Evolutionary conservation across 2,888 invertebrate genomes (phyloP).

Genomic region (Drosophila falleni): DNA sequence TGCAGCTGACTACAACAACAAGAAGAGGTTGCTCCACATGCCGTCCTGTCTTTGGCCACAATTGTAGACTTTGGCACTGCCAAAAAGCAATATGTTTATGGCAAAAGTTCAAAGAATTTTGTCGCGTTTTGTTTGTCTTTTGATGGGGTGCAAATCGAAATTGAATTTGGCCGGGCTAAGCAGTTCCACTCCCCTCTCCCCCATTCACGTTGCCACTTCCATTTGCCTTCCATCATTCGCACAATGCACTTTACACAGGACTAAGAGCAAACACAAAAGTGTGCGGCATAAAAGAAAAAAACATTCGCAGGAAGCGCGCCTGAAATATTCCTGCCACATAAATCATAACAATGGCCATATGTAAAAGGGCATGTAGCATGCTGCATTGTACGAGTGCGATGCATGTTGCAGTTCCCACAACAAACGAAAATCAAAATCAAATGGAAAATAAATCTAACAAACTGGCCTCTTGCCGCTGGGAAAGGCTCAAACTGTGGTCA

Average conservation of each 20-base stretch:
- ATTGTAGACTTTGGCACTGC: constrained; percentile 59
- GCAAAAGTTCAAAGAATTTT: constrained; percentile 77
- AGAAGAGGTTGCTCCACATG: constrained; percentile 66
- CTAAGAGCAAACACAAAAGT: constrained; percentile 33
- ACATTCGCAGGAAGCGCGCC: constrained; percentile 73
- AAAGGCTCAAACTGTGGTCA: constrained; percentile 4
- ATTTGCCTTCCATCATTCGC: neutral
- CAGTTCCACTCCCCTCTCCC: constrained; percentile 9
- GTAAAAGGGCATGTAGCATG: constrained; percentile 61
- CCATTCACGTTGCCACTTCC: neutral
- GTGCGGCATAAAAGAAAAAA: constrained; percentile 44
- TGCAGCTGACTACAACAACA: constrained; percentile 52
- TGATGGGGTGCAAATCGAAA: constrained; percentile 80
- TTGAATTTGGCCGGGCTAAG: constrained; percentile 65
- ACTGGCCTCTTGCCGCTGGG: constrained; percentile 22
- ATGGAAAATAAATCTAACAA: constrained; percentile 68
- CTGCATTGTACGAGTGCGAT: constrained; percentile 40
- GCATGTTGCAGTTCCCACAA: constrained; percentile 53
- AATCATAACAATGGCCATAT: constrained; percentile 80
- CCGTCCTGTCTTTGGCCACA: constrained; percentile 46
- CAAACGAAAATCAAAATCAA: constrained; percentile 74
- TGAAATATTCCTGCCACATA: constrained; percentile 75
- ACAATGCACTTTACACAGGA: constrained; percentile 20
- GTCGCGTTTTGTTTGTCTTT: constrained; percentile 70
- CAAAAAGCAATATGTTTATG: constrained; percentile 75